Conservation (phyloP, 2,113 vertebrate species). For the Channa maculata region DNA sequence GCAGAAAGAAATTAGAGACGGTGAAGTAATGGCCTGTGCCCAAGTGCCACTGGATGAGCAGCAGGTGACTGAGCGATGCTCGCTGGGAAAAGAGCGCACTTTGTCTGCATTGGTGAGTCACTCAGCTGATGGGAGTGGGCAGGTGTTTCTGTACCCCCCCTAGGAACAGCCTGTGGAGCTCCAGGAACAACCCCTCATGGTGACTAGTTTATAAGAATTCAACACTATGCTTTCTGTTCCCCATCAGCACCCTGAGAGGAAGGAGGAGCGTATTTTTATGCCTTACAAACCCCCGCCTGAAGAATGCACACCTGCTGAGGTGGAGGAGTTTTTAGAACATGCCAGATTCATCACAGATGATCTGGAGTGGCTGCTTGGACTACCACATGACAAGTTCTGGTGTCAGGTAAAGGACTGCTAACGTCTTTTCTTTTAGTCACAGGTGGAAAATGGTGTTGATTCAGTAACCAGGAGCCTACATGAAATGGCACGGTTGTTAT, state of each 20-base stretch:
- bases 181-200: too few species aligned
- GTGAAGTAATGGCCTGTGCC: conserved; percentile 77
- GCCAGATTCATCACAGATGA: conserved; percentile 91
- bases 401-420: conserved; percentile 88
- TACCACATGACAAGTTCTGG: conserved; percentile 97
- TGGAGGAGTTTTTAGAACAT: conserved; percentile 93
- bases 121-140: not conserved
- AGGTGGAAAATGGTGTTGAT: too few species aligned
- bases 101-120: conserved; percentile 91
- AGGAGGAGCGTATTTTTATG: conserved; percentile 91
- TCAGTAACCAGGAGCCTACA: too few species aligned
- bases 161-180: too few species aligned
- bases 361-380: conserved; percentile 92
- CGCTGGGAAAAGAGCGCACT: conserved; percentile 85
- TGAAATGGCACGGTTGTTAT: too few species aligned
- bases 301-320: conserved; percentile 83
- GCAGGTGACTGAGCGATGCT: conserved; percentile 86
- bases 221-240: not conserved
- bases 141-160: not conserved
- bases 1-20: conserved; percentile 11
- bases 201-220: not conserved
- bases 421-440: not conserved
- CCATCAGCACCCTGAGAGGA: conserved; percentile 89
- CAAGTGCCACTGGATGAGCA: conserved; percentile 91
- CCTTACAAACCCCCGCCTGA: conserved; percentile 88